Base-by-base conservation (phyloP, 2,888 invertebrate genomes). In the Temnothorax rugatulus region DNA sequence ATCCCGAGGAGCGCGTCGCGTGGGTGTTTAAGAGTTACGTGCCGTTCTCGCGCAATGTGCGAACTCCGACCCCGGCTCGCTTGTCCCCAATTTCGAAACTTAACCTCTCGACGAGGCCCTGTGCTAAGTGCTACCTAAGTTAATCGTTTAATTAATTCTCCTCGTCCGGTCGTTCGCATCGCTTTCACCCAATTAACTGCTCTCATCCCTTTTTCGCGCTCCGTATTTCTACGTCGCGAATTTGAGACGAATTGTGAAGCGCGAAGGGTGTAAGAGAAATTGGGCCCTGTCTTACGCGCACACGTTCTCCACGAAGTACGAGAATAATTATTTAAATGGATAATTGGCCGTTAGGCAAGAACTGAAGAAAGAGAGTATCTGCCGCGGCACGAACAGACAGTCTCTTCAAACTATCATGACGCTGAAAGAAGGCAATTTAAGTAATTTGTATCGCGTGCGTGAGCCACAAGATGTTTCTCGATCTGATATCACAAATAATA, bases 141-240 rank as follows among this genome's bases (percentile, higher is more conserved):
- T 92, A 93, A 94, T 93, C 92, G 92, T 89, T 92, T 92, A 93
- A 93, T 93, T 93, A 92, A 93, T 93, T 92, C 90, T 83, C 89
- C 91, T 91, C 66, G 91, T 91, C 90, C 89, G 91, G 87, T 90
- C 91, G 89, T 90, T 89, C 91, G 91, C 90, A 89, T 92, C 91
- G 91, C 91, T 93, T 93, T 93, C 92, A 90, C 89, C 87, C 91
- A 90, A 91, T 91, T 92, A 91, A 90, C 73, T 44, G 59, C n/a
- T 66, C 38, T 4, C 15, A 13, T n/a, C 59, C 11, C 18, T 25
- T 2, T 57, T 2, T 57, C 34, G 7, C 57, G 2, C 54, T 1
- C 13, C 38, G 25, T 84, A 21, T 61, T 82, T 50, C 74, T 84
- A 52, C 63, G 86, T 89, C 75, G 84, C 85, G 84, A 90, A 87